phyloP scores from a whole-genome alignment of 2,888 invertebrate genomes.

The Ptychoptera albimana region DNA sequence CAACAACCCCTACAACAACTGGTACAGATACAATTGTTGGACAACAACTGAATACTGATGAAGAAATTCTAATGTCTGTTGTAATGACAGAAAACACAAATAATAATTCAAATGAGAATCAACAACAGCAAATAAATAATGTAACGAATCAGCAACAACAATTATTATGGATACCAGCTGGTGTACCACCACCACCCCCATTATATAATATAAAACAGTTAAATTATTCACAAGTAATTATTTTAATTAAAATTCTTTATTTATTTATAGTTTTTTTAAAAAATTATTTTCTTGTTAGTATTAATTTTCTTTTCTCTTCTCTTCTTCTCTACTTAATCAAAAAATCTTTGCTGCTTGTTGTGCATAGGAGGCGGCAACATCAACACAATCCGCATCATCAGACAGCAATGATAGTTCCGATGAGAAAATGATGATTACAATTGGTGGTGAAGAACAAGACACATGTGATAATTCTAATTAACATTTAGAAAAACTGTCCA shows the following conservation, averaged over 20 bases:
- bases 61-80: slow-evolving; percentile 1
- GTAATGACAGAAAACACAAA: background rate
- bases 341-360: background rate
- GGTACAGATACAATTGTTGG: no score
- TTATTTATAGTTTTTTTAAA: slow-evolving; percentile 4
- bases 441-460: slow-evolving; percentile 15
- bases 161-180: slow-evolving; percentile 12
- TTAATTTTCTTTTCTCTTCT: background rate
- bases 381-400: slow-evolving; percentile 54
- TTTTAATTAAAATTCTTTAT: slow-evolving; percentile 3
- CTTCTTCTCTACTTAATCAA: no score
- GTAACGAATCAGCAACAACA: slow-evolving; percentile 15
- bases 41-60: background rate
- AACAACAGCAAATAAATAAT: background rate
- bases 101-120: background rate
- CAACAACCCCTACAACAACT: no score
- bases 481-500: slow-evolving; percentile 10
- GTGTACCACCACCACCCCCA: slow-evolving; percentile 27
- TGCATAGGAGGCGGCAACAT: slow-evolving; percentile 48
- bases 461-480: slow-evolving; percentile 29
- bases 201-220: slow-evolving; percentile 30
- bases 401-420: slow-evolving; percentile 57
- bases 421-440: slow-evolving; percentile 49
- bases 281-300: background rate
- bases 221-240: slow-evolving; percentile 30